Percentiles rank a stretch among this genome's conserved stretches.
phyloP scores from a whole-genome alignment of 2,888 invertebrate species.

The Chrysodeixis includens region DNA sequence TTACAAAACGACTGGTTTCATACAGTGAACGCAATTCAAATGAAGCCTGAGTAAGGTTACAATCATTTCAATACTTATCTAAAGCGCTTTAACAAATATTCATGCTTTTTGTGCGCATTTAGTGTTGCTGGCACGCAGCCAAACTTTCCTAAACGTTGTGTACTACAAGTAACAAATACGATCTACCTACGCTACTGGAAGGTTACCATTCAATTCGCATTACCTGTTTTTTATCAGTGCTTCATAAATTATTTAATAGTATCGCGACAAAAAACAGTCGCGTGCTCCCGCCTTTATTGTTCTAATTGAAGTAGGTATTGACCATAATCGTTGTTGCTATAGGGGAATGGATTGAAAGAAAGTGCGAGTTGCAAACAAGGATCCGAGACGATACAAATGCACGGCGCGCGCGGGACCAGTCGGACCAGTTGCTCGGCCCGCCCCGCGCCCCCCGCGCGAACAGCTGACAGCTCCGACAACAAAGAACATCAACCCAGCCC shows the following conservation, averaged over 20 bases:
- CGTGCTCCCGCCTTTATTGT: slow-evolving; percentile 39
- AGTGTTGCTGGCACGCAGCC: slow-evolving; percentile 59
- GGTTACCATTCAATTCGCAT: slow-evolving; percentile 37
- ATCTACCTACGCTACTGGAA: slow-evolving; percentile 36
- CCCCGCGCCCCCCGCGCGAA: slow-evolving; percentile 66
- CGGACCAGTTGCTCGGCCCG: slow-evolving; percentile 71
- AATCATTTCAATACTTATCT: slow-evolving; percentile 44
- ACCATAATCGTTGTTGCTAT: slow-evolving; percentile 15
- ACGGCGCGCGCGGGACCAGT: slow-evolving; percentile 64
- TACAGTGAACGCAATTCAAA: slow-evolving; percentile 26
- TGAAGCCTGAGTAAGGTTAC: slow-evolving; percentile 30
- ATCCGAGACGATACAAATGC: slow-evolving; percentile 47
- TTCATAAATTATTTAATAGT: slow-evolving; percentile 38
- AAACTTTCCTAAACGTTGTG: slow-evolving; percentile 46
- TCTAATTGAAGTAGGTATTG: slow-evolving; percentile 14
- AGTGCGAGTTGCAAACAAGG: slow-evolving; percentile 31
- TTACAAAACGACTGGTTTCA: slow-evolving; percentile 17
- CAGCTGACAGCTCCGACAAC: slow-evolving; percentile 85
- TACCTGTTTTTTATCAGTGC: slow-evolving; percentile 30
- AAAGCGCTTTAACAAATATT: slow-evolving; percentile 49
- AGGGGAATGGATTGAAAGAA: slow-evolving; percentile 29
- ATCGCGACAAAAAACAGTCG: slow-evolving; percentile 17
- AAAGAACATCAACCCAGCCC: slow-evolving; percentile 76
- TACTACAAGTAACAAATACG: slow-evolving; percentile 44
- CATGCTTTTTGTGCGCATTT: slow-evolving; percentile 54